Percentiles rank a stretch among this genome's conserved stretches.
phyloP scores from a whole-genome alignment of 2,797 vertebrate species.

The Zalophus californianus region DNA sequence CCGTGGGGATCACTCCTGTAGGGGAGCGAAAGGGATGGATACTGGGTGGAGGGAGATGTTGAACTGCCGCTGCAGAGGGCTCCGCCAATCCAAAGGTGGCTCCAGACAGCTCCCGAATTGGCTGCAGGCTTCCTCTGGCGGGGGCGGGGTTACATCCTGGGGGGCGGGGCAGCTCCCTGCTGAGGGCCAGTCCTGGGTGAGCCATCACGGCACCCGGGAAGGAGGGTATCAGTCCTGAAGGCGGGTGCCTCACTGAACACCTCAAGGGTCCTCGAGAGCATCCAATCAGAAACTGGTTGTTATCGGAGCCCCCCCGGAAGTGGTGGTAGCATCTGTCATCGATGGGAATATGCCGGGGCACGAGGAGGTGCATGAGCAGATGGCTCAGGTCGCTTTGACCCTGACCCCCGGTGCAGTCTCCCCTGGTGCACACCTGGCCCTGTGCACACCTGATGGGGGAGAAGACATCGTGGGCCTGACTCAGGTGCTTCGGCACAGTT shows the following conservation, averaged over 20 bases:
- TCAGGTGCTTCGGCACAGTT: neutral
- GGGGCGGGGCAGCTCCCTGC: neutral
- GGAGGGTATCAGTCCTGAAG: neutral
- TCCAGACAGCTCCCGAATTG: neutral
- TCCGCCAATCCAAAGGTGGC: neutral
- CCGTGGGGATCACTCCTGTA: too few species aligned
- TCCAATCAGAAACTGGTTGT: neutral
- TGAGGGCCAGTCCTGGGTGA: neutral
- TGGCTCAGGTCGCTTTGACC: neutral
- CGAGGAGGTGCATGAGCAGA: too few species aligned
- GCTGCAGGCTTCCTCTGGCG: neutral
- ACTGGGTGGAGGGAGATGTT: neutral
- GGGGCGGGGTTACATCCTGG: neutral
- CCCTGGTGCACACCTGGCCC: neutral
- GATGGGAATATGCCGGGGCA: neutral
- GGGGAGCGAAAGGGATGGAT: neutral
- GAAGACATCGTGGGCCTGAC: neutral
- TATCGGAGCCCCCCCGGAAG: rapidly evolving
- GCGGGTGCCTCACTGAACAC: neutral
- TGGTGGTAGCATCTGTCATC: neutral
- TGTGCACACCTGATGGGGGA: neutral
- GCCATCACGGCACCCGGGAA: neutral
- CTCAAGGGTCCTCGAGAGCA: neutral
- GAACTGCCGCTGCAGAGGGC: neutral
- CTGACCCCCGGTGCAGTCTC: neutral